phyloP scores from a whole-genome alignment of 1,140 invertebrate species.

The Harpegnathos saltator region DNA sequence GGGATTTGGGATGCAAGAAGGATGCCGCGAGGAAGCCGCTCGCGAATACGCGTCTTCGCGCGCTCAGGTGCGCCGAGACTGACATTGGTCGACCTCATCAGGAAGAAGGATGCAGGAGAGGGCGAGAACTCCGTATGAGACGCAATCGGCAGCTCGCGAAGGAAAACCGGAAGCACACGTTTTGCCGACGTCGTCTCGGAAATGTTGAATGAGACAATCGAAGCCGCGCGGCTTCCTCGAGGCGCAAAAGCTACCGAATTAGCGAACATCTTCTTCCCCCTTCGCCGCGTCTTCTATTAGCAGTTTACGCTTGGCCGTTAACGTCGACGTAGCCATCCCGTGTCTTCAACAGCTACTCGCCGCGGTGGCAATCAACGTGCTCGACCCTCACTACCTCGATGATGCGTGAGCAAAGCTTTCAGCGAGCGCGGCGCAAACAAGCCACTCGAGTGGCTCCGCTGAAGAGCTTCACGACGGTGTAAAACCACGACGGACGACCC shows the following conservation, averaged over 20 bases:
- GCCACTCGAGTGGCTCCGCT: neutral
- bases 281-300: neutral
- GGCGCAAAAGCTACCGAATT: neutral
- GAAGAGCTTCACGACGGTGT: conserved; percentile 18
- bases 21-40: neutral
- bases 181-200: too few species aligned
- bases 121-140: too few species aligned
- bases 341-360: neutral
- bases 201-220: neutral
- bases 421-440: conserved; percentile 20
- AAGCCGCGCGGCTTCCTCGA: neutral
- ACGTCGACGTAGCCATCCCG: neutral
- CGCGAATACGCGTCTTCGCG: neutral
- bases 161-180: too few species aligned
- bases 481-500: conserved; percentile 34
- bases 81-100: too few species aligned
- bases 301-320: neutral
- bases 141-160: too few species aligned
- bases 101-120: too few species aligned
- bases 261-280: neutral
- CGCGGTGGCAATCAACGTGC: neutral
- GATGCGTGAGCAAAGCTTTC: conserved; percentile 39
- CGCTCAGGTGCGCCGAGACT: too few species aligned
- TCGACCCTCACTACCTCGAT: neutral
- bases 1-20: neutral